Percentiles rank a stretch among this genome's conserved stretches.
phyloP scores from a whole-genome alignment of 92 coral and sea anemone genomes.

The Parazoanthus swiftii region DNA sequence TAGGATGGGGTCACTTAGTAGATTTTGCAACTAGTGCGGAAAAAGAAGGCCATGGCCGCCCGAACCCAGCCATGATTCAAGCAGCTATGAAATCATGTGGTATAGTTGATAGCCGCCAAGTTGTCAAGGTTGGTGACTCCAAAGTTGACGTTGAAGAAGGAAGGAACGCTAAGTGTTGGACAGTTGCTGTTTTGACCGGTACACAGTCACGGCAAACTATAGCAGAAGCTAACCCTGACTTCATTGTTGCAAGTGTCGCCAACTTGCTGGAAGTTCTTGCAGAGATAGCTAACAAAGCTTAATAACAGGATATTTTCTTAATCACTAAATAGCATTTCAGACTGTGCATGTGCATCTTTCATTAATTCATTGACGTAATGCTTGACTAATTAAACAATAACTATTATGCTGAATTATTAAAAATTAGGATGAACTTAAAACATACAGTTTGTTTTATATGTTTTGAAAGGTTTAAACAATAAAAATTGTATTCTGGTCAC shows the following conservation, averaged over 20 bases:
- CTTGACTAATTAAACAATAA: too few relatives aligned
- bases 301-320: background rate
- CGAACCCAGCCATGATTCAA: conserved; percentile 91
- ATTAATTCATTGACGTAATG: too few relatives aligned
- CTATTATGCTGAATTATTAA: too few relatives aligned
- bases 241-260: conserved; percentile 72
- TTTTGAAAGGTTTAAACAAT: too few relatives aligned
- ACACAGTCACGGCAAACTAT: conserved; percentile 72
- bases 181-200: conserved; percentile 92
- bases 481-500: too few relatives aligned
- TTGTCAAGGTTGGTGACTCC: conserved; percentile 91
- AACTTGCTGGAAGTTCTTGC: conserved; percentile 56
- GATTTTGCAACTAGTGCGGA: conserved; percentile 90
- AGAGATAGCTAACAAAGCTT: conserved; percentile 7
- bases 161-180: conserved; percentile 89
- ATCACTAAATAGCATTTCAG: background rate
- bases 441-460: too few relatives aligned
- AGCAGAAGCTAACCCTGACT: conserved; percentile 73
- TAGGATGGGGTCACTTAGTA: conserved; percentile 75
- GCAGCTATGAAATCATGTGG: conserved; percentile 81
- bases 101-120: conserved; percentile 62
- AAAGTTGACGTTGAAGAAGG: conserved; percentile 87
- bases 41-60: conserved; percentile 88
- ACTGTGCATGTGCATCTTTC: background rate
- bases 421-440: too few relatives aligned